Percentiles rank a stretch among this genome's conserved stretches.
Conservation (phyloP, 1,140 invertebrate species). For the Drosophila sp. region DNA sequence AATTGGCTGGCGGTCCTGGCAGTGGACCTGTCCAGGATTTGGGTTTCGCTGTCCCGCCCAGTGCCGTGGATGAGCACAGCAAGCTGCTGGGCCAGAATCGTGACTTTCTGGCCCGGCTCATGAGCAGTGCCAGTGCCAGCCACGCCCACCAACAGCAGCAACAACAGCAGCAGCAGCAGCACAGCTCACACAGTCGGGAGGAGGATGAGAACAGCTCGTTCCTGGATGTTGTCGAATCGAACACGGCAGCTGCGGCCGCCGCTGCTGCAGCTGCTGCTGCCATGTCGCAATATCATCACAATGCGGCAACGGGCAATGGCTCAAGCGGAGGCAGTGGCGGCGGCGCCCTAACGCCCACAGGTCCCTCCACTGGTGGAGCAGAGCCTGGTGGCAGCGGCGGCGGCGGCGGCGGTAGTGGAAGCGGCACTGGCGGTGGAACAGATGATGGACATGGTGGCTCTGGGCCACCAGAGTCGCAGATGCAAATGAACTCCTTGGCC, state of each 20-base stretch:
- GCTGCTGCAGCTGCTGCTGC: constrained; percentile 63
- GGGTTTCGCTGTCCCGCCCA: constrained; percentile 75
- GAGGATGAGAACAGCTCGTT: constrained; percentile 82
- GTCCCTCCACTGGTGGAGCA: constrained; percentile 18
- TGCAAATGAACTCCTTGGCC: constrained; percentile 80
- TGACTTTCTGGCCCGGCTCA: constrained; percentile 76
- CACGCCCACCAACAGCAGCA: constrained; percentile 55
- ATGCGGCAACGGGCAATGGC: constrained; percentile 31
- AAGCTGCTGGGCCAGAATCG: constrained; percentile 78
- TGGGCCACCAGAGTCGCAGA: constrained; percentile 43
- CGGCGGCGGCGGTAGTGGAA: constrained; percentile 4
- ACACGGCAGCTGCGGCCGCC: constrained; percentile 63
- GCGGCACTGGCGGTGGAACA: constrained; percentile 14
- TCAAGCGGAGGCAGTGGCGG: constrained; percentile 12
- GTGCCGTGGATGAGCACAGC: constrained; percentile 70
- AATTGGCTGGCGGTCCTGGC: constrained; percentile 5
- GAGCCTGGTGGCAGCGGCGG: constrained; percentile 10
- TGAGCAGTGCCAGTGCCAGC: constrained; percentile 71
- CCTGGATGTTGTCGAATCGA: constrained; percentile 80
- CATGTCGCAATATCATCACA: constrained; percentile 75
- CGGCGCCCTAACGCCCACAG: constrained; percentile 13
- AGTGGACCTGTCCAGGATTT: constrained; percentile 49
- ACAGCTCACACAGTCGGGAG: constrained; percentile 67
- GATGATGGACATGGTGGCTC: constrained; percentile 35
- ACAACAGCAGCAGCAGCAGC: constrained; percentile 60